Evolutionary conservation across 2,888 invertebrate species (phyloP).

Genomic region (Chydorus sphaericus): DNA sequence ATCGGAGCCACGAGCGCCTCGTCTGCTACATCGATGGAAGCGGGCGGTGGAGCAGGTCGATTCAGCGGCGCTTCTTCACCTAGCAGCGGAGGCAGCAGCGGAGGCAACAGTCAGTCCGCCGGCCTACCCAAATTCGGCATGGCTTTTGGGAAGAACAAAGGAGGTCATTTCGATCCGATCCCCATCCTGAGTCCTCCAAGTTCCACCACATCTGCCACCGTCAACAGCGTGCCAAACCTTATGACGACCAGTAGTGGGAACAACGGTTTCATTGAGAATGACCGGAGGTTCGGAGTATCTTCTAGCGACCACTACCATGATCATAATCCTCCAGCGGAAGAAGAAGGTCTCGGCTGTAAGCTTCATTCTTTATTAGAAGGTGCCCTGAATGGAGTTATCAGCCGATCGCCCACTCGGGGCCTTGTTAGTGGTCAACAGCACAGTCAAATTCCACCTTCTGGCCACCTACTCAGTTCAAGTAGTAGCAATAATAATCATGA

Average conservation of each 20-base stretch:
- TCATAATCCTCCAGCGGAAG: slow-evolving; percentile 8
- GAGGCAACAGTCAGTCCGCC: slow-evolving; percentile 1
- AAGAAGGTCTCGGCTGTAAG: slow-evolving; percentile 14
- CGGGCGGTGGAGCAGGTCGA: neutral
- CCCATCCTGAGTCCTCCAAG: slow-evolving; percentile 24
- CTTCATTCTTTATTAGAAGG: slow-evolving; percentile 10
- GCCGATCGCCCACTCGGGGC: slow-evolving; percentile 12
- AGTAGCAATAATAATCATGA: slow-evolving; percentile 37
- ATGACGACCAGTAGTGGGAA: neutral
- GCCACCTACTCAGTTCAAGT: neutral
- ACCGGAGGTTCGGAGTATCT: no score
- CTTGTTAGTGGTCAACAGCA: neutral
- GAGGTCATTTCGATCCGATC: slow-evolving; percentile 30
- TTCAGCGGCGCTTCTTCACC: no score
- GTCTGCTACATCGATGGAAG: neutral
- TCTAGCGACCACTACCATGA: no score
- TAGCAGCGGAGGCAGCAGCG: neutral
- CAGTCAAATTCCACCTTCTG: neutral
- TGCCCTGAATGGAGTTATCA: slow-evolving; percentile 10
- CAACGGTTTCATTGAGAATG: no score
- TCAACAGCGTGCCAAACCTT: neutral
- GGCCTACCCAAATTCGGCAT: slow-evolving; percentile 65
- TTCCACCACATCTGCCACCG: neutral
- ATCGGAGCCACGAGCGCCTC: neutral
- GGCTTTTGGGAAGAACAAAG: slow-evolving; percentile 53